phyloP scores from a whole-genome alignment of 2,113 vertebrate species.

The Meleagris gallopavo region DNA sequence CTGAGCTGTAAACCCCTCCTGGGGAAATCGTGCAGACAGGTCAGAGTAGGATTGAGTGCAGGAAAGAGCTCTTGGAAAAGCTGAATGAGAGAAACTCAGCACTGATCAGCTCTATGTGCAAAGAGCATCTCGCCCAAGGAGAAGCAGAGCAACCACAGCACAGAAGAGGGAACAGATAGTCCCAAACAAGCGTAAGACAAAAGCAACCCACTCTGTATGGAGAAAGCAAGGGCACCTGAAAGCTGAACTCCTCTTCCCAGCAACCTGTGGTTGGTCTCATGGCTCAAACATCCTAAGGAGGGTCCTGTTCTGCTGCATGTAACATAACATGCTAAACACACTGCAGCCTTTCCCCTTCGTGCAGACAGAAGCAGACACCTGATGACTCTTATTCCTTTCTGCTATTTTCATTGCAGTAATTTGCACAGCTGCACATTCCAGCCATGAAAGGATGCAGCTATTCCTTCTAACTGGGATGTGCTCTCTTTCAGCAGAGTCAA shows the following conservation, averaged over 20 bases:
- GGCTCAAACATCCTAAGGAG: background rate
- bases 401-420: background rate
- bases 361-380: background rate
- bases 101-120: background rate
- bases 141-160: background rate
- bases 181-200: background rate
- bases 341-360: background rate
- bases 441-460: background rate
- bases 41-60: background rate
- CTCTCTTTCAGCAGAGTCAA: background rate
- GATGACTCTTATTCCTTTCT: background rate
- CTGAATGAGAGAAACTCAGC: background rate
- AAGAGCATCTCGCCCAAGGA: background rate
- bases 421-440: background rate
- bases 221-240: background rate
- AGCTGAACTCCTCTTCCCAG: background rate
- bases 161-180: background rate
- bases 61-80: background rate
- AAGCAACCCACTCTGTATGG: background rate
- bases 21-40: background rate
- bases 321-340: background rate
- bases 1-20: slow-evolving; percentile 28
- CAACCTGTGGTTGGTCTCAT: background rate
- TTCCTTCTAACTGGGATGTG: background rate
- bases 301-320: background rate